These are phyloP conservation scores for Streptopelia turtur DNA, from an alignment of 2,797 vertebrate species.

Conservation along the genomic window DNA sequence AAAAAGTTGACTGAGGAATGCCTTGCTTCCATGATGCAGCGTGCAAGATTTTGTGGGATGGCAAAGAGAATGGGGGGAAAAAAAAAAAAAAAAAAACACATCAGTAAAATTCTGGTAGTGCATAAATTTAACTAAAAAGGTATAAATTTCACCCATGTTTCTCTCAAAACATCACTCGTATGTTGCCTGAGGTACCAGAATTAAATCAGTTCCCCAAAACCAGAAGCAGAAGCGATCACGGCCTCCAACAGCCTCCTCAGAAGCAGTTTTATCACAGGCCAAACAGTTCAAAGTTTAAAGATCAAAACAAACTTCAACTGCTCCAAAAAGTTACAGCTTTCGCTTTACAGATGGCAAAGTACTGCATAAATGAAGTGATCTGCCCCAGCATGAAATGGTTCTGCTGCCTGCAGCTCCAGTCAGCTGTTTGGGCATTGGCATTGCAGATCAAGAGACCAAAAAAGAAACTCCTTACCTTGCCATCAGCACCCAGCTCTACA, in stretches of 20 bases:
- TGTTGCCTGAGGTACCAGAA: neutral
- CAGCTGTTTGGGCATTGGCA: neutral
- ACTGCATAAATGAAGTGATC: neutral
- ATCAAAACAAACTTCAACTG: neutral
- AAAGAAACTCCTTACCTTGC: constrained; percentile 82
- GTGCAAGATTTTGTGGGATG: neutral
- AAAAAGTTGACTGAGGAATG: neutral
- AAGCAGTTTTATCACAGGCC: neutral
- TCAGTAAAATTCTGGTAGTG: neutral
- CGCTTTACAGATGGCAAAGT: neutral
- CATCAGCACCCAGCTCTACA: constrained; percentile 88
- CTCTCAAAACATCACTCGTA: neutral
- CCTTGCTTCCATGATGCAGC: neutral
- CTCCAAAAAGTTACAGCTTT: neutral
- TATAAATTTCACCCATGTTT: neutral
- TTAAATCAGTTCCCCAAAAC: neutral
- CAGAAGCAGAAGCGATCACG: neutral
- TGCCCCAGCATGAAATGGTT: neutral
- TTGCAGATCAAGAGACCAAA: neutral
- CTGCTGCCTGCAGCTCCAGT: accelerated
- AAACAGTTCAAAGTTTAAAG: neutral
- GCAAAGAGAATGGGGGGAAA: neutral
- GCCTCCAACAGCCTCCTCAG: neutral
- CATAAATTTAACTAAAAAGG: neutral
- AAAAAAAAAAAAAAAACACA: neutral